A percentile compares a stretch with the other conserved stretches of the same genome.
phyloP scores from a whole-genome alignment of 1,140 invertebrate species.

The Calephelis nemesis region DNA sequence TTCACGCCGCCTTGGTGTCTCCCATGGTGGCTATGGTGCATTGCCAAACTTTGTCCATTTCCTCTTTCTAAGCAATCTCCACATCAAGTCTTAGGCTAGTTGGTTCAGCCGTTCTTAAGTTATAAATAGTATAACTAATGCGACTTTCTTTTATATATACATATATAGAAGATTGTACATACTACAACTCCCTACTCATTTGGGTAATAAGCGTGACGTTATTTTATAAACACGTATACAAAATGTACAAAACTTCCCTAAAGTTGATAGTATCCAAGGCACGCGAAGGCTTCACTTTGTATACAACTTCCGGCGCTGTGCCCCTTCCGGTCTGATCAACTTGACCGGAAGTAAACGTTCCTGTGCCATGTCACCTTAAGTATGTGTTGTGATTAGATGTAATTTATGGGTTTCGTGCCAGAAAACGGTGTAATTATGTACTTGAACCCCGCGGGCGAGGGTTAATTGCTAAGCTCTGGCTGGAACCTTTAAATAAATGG shows the following conservation, averaged over 20 bases:
- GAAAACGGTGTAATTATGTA: slow-evolving; percentile 35
- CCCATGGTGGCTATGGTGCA: too few relatives aligned
- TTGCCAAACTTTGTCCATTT: too few relatives aligned
- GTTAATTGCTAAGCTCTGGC: not conserved
- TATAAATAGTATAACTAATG: too few relatives aligned
- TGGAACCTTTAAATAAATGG: slow-evolving; percentile 2
- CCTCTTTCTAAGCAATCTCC: too few relatives aligned
- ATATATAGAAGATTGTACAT: too few relatives aligned
- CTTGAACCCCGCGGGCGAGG: not conserved
- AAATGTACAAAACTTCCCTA: not conserved
- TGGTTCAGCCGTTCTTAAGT: too few relatives aligned
- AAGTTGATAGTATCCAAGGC: slow-evolving; percentile 31
- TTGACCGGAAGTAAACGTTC: slow-evolving; percentile 59
- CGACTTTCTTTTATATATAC: too few relatives aligned
- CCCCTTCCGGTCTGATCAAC: slow-evolving; percentile 63
- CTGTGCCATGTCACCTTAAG: slow-evolving; percentile 71
- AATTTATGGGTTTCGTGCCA: slow-evolving; percentile 58
- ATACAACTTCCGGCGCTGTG: slow-evolving; percentile 69
- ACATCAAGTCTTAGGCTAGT: too few relatives aligned
- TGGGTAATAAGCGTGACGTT: too few relatives aligned
- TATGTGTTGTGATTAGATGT: slow-evolving; percentile 66
- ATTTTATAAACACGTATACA: too few relatives aligned
- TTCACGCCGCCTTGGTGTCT: too few relatives aligned
- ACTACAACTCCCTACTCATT: too few relatives aligned
- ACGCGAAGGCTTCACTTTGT: slow-evolving; percentile 75